A percentile compares a stretch with the other conserved stretches of the same genome.
Evolutionary conservation across 2,113 vertebrate species (phyloP).

Genomic region (Nymphicus hollandicus): DNA sequence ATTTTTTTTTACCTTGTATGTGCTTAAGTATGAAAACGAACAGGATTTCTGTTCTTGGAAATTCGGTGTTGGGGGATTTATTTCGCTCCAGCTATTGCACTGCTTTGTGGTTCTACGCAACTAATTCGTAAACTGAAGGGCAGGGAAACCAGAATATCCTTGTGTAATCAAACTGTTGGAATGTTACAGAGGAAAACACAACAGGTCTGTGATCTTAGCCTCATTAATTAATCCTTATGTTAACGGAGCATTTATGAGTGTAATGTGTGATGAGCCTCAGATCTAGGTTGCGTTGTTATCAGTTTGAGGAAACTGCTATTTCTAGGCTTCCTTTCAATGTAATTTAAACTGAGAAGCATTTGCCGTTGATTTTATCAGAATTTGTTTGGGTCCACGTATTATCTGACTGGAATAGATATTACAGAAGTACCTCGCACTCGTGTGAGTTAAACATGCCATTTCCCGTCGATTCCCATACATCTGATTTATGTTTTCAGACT

Average conservation of each 20-base stretch:
- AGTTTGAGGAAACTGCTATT: background rate
- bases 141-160: fast-evolving
- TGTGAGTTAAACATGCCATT: background rate
- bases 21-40: background rate
- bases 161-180: too few species aligned
- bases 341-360: background rate
- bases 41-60: constrained; percentile 35
- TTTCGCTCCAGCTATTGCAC: background rate
- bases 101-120: fast-evolving
- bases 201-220: background rate
- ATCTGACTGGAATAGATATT: background rate
- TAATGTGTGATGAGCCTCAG: background rate
- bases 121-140: background rate
- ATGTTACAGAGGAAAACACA: background rate
- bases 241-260: background rate
- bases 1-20: background rate
- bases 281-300: background rate
- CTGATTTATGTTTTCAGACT: background rate
- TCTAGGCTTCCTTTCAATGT: background rate
- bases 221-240: background rate
- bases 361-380: background rate
- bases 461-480: background rate
- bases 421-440: background rate
- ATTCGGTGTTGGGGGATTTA: background rate
- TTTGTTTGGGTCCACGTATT: background rate